Percentiles rank a stretch among this genome's conserved stretches.
These are phyloP conservation scores for Thaumetopoea pityocampa DNA, from an alignment of 1,140 invertebrate species.

Conservation along the genomic window DNA sequence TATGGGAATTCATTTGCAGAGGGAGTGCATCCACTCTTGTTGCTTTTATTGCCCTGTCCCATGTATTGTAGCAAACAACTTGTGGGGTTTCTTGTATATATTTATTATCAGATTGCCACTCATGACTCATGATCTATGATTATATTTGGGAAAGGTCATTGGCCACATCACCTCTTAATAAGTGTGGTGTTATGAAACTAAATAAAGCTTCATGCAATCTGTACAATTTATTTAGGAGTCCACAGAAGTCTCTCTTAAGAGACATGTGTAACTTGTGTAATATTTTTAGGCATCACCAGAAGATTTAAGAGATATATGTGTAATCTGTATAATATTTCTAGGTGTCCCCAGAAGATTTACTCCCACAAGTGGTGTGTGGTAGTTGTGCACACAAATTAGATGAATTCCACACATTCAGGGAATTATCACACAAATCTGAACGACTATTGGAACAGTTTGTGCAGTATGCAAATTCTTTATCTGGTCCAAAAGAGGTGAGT, in stretches of 20 bases:
- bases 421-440: constrained; percentile 76
- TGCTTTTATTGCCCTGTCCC: constrained; percentile 24
- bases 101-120: constrained; percentile 52
- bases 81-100: constrained; percentile 30
- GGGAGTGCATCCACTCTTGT: constrained; percentile 41
- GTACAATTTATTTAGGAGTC: constrained; percentile 71
- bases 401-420: constrained; percentile 77
- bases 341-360: constrained; percentile 75
- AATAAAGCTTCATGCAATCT: constrained; percentile 21
- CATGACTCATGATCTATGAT: constrained; percentile 65
- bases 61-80: constrained; percentile 24
- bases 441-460: constrained; percentile 77
- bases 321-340: constrained; percentile 53
- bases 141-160: constrained; percentile 56
- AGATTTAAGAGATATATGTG: constrained; percentile 63
- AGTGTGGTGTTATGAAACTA: constrained; percentile 38
- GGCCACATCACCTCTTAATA: constrained; percentile 52
- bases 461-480: constrained; percentile 73
- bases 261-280: constrained; percentile 75
- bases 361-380: constrained; percentile 77
- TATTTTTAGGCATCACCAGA: constrained; percentile 75
- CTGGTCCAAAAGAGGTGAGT: constrained; percentile 75
- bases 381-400: constrained; percentile 77
- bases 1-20: constrained; percentile 49
- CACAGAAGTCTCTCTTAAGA: constrained; percentile 76